These are phyloP conservation scores for Hedychridium roseum DNA, from an alignment of 2,888 invertebrate genomes.

Conservation along the genomic window DNA sequence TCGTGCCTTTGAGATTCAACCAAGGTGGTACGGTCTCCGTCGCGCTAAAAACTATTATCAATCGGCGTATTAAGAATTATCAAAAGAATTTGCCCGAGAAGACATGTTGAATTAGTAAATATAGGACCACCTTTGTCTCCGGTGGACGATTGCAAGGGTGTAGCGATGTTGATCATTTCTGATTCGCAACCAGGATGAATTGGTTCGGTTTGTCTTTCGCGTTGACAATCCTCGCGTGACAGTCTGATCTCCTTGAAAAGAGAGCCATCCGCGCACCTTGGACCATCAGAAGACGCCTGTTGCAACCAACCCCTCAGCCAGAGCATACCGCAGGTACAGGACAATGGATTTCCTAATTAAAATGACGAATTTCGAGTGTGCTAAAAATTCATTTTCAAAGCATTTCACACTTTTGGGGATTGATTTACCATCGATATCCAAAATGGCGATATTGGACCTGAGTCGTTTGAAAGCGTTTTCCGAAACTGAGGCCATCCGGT, in stretches of 20 bases:
- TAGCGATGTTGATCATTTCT: slow-evolving; percentile 66
- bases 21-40: slow-evolving; percentile 70
- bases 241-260: slow-evolving; percentile 78
- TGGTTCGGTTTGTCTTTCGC: slow-evolving; percentile 66
- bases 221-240: slow-evolving; percentile 73
- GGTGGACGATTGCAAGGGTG: slow-evolving; percentile 32
- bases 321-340: slow-evolving; percentile 81
- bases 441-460: slow-evolving; percentile 80
- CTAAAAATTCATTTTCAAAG: not conserved
- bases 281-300: slow-evolving; percentile 78
- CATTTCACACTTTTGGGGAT: not conserved
- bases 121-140: not conserved
- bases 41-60: slow-evolving; percentile 61
- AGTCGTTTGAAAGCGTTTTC: slow-evolving; percentile 80
- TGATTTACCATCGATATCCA: slow-evolving; percentile 82
- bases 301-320: slow-evolving; percentile 87
- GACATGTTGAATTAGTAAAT: not conserved
- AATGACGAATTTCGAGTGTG: slow-evolving; percentile 9
- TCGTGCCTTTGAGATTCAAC: slow-evolving; percentile 67
- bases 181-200: slow-evolving; percentile 76
- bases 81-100: not conserved
- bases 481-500: slow-evolving; percentile 76
- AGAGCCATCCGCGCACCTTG: slow-evolving; percentile 81
- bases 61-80: not conserved
- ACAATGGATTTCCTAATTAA: slow-evolving; percentile 79